A percentile compares a stretch with the other conserved stretches of the same genome.
These are phyloP conservation scores for Lordiphosa stackelbergi DNA, from an alignment of 1,140 invertebrate genomes.

Conservation along the genomic window DNA sequence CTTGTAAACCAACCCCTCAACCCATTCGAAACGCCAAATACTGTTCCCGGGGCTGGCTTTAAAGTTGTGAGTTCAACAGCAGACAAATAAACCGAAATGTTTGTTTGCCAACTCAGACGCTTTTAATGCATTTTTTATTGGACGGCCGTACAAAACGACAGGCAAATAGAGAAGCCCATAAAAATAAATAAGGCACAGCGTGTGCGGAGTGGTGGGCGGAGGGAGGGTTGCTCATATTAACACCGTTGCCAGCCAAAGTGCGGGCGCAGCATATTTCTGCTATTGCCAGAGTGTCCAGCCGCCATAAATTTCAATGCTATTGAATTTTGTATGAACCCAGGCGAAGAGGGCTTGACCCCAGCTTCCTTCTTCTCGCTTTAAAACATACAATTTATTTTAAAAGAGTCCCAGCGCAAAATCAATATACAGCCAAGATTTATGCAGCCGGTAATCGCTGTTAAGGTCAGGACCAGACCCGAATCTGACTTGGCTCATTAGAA, in stretches of 20 bases:
- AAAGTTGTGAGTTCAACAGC: constrained; percentile 19
- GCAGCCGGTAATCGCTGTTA: constrained; percentile 64
- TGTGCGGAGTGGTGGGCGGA: background rate
- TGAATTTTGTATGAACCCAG: constrained; percentile 66
- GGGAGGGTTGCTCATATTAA: constrained; percentile 49
- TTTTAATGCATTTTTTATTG: constrained; percentile 75
- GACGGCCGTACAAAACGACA: constrained; percentile 62
- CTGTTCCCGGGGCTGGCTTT: constrained; percentile 14
- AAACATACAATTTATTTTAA: constrained; percentile 75
- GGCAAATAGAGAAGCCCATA: constrained; percentile 73
- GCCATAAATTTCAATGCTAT: constrained; percentile 73
- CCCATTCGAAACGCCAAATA: constrained; percentile 31
- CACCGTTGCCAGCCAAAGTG: constrained; percentile 37
- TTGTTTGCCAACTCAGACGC: constrained; percentile 58
- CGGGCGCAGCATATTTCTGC: constrained; percentile 58
- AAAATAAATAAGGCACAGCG: constrained; percentile 67
- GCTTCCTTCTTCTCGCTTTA: constrained; percentile 47
- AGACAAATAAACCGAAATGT: constrained; percentile 53
- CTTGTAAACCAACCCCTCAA: constrained; percentile 43
- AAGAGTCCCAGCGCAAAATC: constrained; percentile 50
- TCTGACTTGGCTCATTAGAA: constrained; percentile 61
- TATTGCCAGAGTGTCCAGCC: constrained; percentile 63
- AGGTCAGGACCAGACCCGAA: constrained; percentile 53
- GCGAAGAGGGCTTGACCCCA: constrained; percentile 22
- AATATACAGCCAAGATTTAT: constrained; percentile 68